phyloP scores from a whole-genome alignment of 2,113 vertebrate species.

The Geothlypis trichas region DNA sequence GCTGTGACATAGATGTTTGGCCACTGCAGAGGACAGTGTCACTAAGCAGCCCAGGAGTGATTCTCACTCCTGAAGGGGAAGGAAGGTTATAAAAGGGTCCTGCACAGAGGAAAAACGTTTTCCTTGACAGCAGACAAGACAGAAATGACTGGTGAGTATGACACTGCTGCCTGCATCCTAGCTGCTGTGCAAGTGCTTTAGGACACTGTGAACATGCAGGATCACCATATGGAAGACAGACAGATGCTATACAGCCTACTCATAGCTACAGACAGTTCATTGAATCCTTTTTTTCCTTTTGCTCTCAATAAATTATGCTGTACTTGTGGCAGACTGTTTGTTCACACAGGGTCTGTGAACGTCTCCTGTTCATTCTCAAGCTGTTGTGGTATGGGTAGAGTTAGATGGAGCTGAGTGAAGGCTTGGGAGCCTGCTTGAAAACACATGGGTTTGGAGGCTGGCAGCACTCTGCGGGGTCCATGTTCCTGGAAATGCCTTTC shows the following conservation, averaged over 20 bases:
- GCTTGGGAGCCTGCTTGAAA: background rate
- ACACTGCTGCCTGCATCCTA: background rate
- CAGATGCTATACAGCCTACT: background rate
- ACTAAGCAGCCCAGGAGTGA: background rate
- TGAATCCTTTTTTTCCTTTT: background rate
- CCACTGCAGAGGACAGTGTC: background rate
- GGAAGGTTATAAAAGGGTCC: background rate
- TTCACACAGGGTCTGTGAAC: background rate
- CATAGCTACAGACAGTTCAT: background rate
- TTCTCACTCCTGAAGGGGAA: fast-evolving
- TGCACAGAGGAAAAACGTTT: background rate
- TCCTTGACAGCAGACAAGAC: background rate
- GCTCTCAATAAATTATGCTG: background rate
- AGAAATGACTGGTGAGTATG: background rate
- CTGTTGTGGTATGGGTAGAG: fast-evolving
- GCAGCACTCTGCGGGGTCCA: background rate
- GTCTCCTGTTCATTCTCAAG: background rate
- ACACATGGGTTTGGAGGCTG: background rate
- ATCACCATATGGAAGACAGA: background rate
- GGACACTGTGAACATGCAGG: background rate
- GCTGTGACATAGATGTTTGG: slow-evolving; percentile 19
- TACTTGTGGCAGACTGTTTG: background rate
- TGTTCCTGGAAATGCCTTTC: background rate
- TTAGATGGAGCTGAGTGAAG: background rate
- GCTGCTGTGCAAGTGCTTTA: background rate